Conservation (phyloP, 2,888 invertebrate genomes). For the Baronia brevicornis region DNA sequence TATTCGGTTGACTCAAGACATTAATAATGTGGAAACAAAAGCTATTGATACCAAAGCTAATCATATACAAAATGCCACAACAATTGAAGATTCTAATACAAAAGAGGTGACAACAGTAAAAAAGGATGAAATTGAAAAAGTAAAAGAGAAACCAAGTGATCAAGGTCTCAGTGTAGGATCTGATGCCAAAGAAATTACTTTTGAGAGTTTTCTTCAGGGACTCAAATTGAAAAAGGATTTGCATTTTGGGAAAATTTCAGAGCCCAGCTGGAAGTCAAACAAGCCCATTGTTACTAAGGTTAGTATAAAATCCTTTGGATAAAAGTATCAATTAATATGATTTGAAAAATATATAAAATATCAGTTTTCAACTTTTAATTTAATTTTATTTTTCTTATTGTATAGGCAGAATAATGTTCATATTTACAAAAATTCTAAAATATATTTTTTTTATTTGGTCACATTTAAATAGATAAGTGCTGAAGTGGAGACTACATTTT, state of each 20-base stretch:
- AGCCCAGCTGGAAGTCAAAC: slow-evolving; percentile 54
- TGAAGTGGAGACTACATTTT: too few relatives aligned
- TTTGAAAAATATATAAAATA: too few relatives aligned
- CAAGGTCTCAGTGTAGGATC: slow-evolving; percentile 39
- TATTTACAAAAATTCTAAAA: too few relatives aligned
- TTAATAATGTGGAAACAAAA: slow-evolving; percentile 26
- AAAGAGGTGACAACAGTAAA: slow-evolving; percentile 20
- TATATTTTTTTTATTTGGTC: too few relatives aligned
- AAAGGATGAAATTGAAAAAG: slow-evolving; percentile 19
- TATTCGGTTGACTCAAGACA: slow-evolving; percentile 26
- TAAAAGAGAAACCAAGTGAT: slow-evolving; percentile 28
- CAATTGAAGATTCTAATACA: slow-evolving; percentile 27
- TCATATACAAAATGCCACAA: slow-evolving; percentile 26
- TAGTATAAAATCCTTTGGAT: too few relatives aligned
- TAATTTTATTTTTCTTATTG: slow-evolving; percentile 27
- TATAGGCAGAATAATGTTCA: too few relatives aligned
- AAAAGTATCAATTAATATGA: too few relatives aligned
- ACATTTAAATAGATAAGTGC: too few relatives aligned
- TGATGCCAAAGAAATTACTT: slow-evolving; percentile 48
- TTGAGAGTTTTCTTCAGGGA: slow-evolving; percentile 54
- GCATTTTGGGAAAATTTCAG: slow-evolving; percentile 58
- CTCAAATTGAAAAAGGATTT: slow-evolving; percentile 55
- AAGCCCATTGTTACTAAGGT: slow-evolving; percentile 61
- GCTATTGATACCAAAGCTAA: slow-evolving; percentile 9
- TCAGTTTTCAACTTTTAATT: too few relatives aligned